Evolutionary conservation across 2,888 invertebrate species (phyloP).

Genomic region (Microdon myrmicae): DNA sequence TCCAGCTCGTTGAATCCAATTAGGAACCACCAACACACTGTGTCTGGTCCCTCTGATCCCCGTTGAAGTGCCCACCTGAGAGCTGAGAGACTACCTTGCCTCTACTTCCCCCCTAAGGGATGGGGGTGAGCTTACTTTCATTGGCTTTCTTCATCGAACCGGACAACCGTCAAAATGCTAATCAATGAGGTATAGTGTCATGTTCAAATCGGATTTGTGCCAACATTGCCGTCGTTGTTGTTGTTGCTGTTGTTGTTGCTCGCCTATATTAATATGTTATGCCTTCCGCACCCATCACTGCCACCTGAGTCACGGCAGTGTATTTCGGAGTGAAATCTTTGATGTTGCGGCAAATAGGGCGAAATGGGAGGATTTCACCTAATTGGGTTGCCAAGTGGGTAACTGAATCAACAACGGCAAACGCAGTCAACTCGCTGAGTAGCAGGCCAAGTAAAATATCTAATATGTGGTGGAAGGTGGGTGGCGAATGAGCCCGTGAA

Average conservation of each 20-base stretch:
- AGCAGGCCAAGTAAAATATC: conserved; percentile 11
- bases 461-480: conserved; percentile 17
- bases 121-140: not conserved
- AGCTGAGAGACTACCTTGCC: conserved; percentile 14
- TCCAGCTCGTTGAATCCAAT: conserved; percentile 52
- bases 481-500: too few relatives aligned
- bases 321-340: conserved; percentile 18
- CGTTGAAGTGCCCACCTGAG: conserved; percentile 18
- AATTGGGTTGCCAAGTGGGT: conserved; percentile 42
- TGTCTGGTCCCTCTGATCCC: not conserved
- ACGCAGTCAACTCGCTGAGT: conserved; percentile 12
- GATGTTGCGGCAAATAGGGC: conserved; percentile 29
- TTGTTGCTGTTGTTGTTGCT: conserved; percentile 1
- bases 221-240: conserved; percentile 14
- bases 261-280: conserved; percentile 2
- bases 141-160: conserved; percentile 20
- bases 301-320: conserved; percentile 1
- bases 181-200: conserved; percentile 50
- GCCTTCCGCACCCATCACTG: conserved; percentile 12
- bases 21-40: conserved; percentile 31
- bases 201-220: conserved; percentile 52
- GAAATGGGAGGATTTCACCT: conserved; percentile 12
- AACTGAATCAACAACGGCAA: conserved; percentile 21
- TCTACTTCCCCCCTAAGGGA: not conserved
- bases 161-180: conserved; percentile 43